phyloP scores from a whole-genome alignment of 2,888 invertebrate genomes.

The Marasmarcha lunaedactyla region DNA sequence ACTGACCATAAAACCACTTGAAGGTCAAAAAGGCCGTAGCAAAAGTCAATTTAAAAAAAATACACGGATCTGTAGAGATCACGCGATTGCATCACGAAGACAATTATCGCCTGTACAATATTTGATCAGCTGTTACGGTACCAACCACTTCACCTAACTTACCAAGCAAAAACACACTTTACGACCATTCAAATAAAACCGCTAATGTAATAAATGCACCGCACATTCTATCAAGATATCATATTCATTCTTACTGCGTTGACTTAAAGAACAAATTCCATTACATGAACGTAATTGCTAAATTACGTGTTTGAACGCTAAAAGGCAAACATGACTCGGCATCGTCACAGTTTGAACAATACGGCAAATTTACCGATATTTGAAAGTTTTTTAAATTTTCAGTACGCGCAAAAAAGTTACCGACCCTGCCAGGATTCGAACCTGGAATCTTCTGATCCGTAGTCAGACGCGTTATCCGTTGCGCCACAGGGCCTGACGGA shows the following conservation, averaged over 20 bases:
- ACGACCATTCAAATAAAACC: background rate
- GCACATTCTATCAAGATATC: no score
- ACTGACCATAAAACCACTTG: no score
- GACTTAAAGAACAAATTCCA: conserved; percentile 24
- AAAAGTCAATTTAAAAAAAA: no score
- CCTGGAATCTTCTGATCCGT: conserved; percentile 78
- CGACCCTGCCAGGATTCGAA: conserved; percentile 76
- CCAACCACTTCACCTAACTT: conserved; percentile 14
- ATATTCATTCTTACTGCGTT: no score
- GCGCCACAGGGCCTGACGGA: conserved; percentile 71
- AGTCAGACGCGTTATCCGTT: conserved; percentile 79
- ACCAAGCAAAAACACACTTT: conserved; percentile 15
- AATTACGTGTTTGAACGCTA: conserved; percentile 37
- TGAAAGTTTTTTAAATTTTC: conserved; percentile 1
- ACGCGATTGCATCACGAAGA: conserved; percentile 61
- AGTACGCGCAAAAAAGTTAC: background rate
- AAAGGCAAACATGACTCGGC: conserved; percentile 49
- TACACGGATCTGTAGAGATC: conserved; percentile 26
- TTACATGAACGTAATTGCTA: conserved; percentile 20
- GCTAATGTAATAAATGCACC: no score
- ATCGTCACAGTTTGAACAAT: conserved; percentile 39
- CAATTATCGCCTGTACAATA: conserved; percentile 67
- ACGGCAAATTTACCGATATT: conserved; percentile 27
- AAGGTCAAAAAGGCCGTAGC: no score
- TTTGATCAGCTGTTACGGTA: conserved; percentile 64